Evolutionary conservation across 2,797 vertebrate species (phyloP), one percentile per base, ranked within the genome.

Genomic region (Trachops cirrhosus): DNA sequence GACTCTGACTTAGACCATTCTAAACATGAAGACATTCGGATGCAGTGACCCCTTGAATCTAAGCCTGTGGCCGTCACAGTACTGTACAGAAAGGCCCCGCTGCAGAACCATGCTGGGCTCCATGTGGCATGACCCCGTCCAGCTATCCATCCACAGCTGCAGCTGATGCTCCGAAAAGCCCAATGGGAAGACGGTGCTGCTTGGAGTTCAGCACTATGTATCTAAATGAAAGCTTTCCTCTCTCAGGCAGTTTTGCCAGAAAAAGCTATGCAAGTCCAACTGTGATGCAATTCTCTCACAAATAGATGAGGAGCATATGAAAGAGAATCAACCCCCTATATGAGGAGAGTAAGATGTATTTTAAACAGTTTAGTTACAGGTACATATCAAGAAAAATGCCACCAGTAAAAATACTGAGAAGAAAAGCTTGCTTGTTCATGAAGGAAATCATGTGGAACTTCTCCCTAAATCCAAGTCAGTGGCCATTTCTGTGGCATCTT

Each of bases 1-100:
- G 99, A 99, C 2, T 99, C 99, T 4, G 99, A 99, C 87, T 98
- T 99, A 0, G 99, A 99, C 98, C 97, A 94, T 97, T 98, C 98
- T 0, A 99, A 99, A 83, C 87, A 97, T 3, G 99, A 99, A 93
- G 97, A 97, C 3, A 89, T 98, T 74, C 98, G 96, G 79, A 97
- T 98, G 52, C 99, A 97, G 99, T 98, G 97, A 46, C 98, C 98
- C 44, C 95, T 98, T 16, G 98, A 98, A 92, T 98, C 98, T 1
- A 98, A 98, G 85, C 98, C 98, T 1, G 78, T 98, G 91, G 97
- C 96, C 39, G 95, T 99, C 96, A 98, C 98, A 75, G 96, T 97
- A 0, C 97, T 96, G 0, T 98, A 98, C 15, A 97, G 46, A 14
- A 98, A 98, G 2, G 98, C 98, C 85, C 82, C 97, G 5, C 98